These are phyloP conservation scores for Lateolabrax maculatus DNA, from an alignment of 2,797 vertebrate species.

Conservation along the genomic window DNA sequence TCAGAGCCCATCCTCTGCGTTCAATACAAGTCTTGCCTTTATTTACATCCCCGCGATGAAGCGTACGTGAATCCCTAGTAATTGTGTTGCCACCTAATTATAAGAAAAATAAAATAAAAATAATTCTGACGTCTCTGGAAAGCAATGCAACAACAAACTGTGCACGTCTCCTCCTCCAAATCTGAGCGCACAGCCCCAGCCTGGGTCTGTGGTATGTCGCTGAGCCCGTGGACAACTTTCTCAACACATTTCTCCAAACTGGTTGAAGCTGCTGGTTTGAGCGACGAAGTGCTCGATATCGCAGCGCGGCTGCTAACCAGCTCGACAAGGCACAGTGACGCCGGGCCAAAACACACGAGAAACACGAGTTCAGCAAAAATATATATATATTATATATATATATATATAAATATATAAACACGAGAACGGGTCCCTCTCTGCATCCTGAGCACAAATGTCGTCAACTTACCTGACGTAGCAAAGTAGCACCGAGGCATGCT, in stretches of 20 bases:
- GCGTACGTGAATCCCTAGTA: too few species aligned
- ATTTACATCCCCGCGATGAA: background rate
- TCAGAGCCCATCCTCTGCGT: background rate
- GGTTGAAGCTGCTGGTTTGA: background rate
- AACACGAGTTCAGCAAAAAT: slow-evolving; percentile 44
- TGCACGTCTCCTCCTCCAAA: background rate
- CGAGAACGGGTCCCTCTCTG: background rate
- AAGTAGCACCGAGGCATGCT: background rate
- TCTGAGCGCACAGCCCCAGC: background rate
- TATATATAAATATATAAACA: too few species aligned
- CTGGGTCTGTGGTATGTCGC: background rate
- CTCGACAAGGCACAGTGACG: slow-evolving; percentile 31
- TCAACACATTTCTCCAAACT: slow-evolving; percentile 1
- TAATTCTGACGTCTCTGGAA: background rate
- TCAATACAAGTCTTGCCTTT: slow-evolving; percentile 7
- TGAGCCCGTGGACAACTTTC: slow-evolving; percentile 30
- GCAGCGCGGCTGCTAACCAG: slow-evolving; percentile 37
- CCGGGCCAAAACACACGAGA: slow-evolving; percentile 33
- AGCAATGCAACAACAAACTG: slow-evolving; percentile 15
- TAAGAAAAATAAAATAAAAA: too few species aligned
- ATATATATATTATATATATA: too few species aligned
- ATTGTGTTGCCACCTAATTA: background rate
- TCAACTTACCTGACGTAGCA: slow-evolving; percentile 36
- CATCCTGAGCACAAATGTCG: background rate
- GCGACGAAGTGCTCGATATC: background rate